Conservation (phyloP, 2,113 vertebrate species). For the Pithys albifrons region DNA sequence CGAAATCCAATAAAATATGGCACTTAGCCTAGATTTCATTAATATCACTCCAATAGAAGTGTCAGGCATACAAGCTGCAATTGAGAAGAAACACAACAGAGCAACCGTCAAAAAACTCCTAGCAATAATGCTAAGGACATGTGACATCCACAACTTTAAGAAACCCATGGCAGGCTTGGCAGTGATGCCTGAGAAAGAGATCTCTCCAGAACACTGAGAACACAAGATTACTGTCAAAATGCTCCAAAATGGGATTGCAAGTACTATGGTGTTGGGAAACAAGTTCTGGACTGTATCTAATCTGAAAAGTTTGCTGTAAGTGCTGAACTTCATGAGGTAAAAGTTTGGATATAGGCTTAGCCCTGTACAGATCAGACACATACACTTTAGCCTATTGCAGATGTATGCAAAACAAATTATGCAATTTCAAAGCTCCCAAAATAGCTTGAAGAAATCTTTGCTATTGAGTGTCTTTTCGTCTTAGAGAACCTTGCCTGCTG, state of each 20-base stretch:
- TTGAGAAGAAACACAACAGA: neutral
- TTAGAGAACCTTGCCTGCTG: neutral
- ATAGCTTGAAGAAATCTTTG: neutral
- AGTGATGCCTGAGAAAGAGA: neutral
- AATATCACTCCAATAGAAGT: neutral
- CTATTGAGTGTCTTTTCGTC: neutral
- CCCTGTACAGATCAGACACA: neutral
- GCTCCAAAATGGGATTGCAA: neutral
- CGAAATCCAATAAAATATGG: neutral
- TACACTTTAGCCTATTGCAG: neutral
- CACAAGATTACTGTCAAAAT: neutral
- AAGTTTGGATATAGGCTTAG: neutral
- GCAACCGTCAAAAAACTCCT: neutral
- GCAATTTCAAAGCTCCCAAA: neutral
- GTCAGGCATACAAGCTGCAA: neutral
- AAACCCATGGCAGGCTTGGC: accelerated
- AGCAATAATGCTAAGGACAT: neutral
- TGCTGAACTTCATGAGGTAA: neutral
- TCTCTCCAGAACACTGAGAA: neutral
- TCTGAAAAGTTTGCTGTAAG: neutral
- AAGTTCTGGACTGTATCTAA: neutral
- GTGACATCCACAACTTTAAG: neutral
- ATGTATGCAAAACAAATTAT: neutral
- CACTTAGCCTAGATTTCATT: neutral
- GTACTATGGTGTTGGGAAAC: neutral